Percentiles rank a stretch among this genome's conserved stretches.
phyloP scores from a whole-genome alignment of 2,888 invertebrate genomes.

The Erebia aethiops region DNA sequence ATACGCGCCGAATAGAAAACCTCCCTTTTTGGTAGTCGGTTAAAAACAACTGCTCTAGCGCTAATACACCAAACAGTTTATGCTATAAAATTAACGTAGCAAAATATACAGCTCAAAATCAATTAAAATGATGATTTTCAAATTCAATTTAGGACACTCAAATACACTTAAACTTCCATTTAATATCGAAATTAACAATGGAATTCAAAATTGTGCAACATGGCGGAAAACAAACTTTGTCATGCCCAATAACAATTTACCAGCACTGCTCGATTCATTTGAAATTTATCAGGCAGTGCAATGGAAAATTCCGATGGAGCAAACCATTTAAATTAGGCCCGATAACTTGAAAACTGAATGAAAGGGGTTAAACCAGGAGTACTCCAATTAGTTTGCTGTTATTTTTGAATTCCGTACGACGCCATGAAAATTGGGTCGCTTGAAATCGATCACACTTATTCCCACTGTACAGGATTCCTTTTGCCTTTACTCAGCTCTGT shows the following conservation, averaged over 20 bases:
- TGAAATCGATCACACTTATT: constrained; percentile 53
- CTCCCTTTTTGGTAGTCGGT: no score
- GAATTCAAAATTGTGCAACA: constrained; percentile 24
- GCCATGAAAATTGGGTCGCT: constrained; percentile 65
- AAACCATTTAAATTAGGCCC: constrained; percentile 79
- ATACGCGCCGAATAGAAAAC: no score
- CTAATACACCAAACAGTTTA: neutral
- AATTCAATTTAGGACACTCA: constrained; percentile 15
- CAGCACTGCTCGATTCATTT: constrained; percentile 51
- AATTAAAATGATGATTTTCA: neutral
- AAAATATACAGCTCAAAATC: neutral
- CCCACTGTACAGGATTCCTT: constrained; percentile 37
- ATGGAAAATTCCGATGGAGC: constrained; percentile 67
- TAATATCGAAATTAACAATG: constrained; percentile 17
- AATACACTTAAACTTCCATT: constrained; percentile 1
- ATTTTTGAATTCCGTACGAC: constrained; percentile 74
- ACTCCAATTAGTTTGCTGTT: constrained; percentile 81
- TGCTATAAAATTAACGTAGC: neutral
- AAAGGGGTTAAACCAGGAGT: constrained; percentile 78
- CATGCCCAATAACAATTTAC: constrained; percentile 46
- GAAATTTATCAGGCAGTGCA: constrained; percentile 62
- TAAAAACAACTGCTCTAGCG: neutral
- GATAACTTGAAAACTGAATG: constrained; percentile 77
- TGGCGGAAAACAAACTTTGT: constrained; percentile 35
- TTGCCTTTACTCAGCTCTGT: neutral